phyloP scores from a whole-genome alignment of 2,888 invertebrate species.

The Gerris lacustris region DNA sequence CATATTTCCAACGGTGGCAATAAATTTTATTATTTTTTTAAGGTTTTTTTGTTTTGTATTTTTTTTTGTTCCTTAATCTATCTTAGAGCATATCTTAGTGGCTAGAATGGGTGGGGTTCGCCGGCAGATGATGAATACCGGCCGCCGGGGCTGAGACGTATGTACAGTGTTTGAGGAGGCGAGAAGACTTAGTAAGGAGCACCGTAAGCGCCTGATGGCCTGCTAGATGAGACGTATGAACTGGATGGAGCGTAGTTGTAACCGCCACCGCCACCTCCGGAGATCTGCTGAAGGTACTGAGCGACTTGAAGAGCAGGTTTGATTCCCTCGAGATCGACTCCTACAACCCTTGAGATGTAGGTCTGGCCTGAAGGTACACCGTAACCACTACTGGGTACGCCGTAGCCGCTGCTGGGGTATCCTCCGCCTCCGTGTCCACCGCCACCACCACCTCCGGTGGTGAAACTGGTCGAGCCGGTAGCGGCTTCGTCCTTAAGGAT shows the following conservation, averaged over 20 bases:
- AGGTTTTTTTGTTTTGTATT: not conserved
- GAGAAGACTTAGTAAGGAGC: constrained; percentile 44
- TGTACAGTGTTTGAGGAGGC: constrained; percentile 26
- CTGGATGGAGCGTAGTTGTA: constrained; percentile 42
- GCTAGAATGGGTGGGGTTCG: not conserved
- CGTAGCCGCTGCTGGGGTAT: constrained; percentile 29
- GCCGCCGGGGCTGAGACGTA: constrained; percentile 13
- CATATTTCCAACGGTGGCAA: constrained; percentile 3
- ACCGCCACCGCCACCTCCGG: constrained; percentile 40
- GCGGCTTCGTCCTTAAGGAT: constrained; percentile 60
- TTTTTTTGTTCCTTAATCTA: constrained; percentile 1
- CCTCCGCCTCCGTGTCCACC: constrained; percentile 40
- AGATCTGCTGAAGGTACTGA: constrained; percentile 59
- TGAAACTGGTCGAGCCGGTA: constrained; percentile 27
- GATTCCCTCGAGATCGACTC: constrained; percentile 72
- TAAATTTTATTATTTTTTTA: not conserved
- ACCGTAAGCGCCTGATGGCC: constrained; percentile 58
- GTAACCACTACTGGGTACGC: constrained; percentile 29
- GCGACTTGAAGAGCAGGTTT: constrained; percentile 80
- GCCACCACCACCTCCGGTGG: constrained; percentile 37
- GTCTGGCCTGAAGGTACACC: constrained; percentile 36
- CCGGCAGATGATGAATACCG: constrained; percentile 8
- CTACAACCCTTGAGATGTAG: constrained; percentile 57
- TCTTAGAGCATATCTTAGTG: not conserved
- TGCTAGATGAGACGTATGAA: constrained; percentile 47